Conservation (phyloP, 2,888 invertebrate species). For the Lasioglossum calceatum region DNA sequence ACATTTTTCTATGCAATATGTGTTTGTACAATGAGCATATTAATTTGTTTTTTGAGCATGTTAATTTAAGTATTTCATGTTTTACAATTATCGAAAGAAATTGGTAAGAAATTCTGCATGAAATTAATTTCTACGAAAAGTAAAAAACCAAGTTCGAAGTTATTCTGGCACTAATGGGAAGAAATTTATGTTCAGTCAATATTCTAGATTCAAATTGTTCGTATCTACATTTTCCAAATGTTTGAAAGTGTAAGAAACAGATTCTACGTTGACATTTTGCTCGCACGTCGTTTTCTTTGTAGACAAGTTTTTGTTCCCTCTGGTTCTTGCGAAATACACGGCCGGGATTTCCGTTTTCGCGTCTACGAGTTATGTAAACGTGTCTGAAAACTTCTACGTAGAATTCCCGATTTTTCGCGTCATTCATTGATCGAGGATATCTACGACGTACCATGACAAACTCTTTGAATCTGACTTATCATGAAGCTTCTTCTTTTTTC, state of each 20-base stretch:
- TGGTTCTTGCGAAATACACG: not conserved
- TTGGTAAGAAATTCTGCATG: not conserved
- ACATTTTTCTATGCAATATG: not conserved
- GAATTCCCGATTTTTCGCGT: conserved; percentile 20
- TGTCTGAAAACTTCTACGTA: not conserved
- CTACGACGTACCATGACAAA: conserved; percentile 46
- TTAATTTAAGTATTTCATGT: not conserved
- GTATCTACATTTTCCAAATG: not conserved
- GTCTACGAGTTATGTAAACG: not conserved
- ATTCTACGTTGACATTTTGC: not conserved
- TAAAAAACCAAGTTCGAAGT: not conserved
- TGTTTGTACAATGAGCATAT: not conserved
- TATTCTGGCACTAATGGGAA: not conserved
- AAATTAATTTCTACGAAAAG: too few relatives aligned
- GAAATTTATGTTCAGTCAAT: not conserved
- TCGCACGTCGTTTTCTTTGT: not conserved
- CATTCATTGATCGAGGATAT: conserved; percentile 34
- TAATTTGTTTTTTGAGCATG: too few relatives aligned
- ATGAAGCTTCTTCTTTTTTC: conserved; percentile 49
- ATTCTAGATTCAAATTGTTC: not conserved
- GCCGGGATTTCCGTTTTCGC: not conserved
- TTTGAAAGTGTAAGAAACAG: not conserved
- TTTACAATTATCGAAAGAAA: not conserved
- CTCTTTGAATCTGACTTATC: conserved; percentile 55
- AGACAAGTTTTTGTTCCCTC: not conserved